A percentile compares a stretch with the other conserved stretches of the same genome.
phyloP scores from a whole-genome alignment of 2,888 invertebrate species.

The Adineta ricciae region DNA sequence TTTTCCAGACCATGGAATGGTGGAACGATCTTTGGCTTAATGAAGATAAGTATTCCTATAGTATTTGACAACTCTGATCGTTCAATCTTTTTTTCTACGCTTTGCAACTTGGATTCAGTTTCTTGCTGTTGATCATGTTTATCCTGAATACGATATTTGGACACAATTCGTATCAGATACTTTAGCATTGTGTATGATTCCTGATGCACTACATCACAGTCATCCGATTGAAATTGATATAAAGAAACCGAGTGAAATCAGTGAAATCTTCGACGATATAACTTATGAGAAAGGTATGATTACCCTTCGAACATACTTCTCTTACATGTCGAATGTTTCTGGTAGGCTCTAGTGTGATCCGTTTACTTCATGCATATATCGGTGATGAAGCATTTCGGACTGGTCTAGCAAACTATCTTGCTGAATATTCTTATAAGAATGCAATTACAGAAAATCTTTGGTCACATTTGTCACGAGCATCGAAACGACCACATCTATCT shows the following conservation, averaged over 20 bases:
- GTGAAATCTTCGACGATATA: constrained; percentile 83
- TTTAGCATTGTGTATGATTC: constrained; percentile 61
- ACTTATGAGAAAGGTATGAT: background rate
- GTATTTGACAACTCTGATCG: background rate
- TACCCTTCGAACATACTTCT: too few relatives aligned
- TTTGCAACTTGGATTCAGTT: constrained; percentile 92
- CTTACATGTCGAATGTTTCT: constrained; percentile 61
- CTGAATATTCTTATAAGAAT: constrained; percentile 73
- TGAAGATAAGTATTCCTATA: background rate
- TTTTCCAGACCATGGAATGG: constrained; percentile 60
- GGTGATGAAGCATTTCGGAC: constrained; percentile 80
- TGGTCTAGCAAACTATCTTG: constrained; percentile 81
- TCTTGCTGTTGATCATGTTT: constrained; percentile 77
- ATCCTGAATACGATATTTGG: constrained; percentile 92
- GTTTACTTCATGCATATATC: constrained; percentile 85
- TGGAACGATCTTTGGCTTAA: constrained; percentile 67
- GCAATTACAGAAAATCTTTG: constrained; percentile 86
- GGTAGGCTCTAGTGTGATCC: constrained; percentile 82
- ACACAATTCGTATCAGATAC: constrained; percentile 84
- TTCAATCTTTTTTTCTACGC: too few relatives aligned
- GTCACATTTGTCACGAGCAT: constrained; percentile 74
- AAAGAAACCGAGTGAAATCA: constrained; percentile 76
- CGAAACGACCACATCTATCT: constrained; percentile 70
- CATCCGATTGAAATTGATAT: constrained; percentile 78
- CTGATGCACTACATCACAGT: constrained; percentile 75